Conservation (phyloP, 23 tunicate species). For the Diplosoma virens region DNA sequence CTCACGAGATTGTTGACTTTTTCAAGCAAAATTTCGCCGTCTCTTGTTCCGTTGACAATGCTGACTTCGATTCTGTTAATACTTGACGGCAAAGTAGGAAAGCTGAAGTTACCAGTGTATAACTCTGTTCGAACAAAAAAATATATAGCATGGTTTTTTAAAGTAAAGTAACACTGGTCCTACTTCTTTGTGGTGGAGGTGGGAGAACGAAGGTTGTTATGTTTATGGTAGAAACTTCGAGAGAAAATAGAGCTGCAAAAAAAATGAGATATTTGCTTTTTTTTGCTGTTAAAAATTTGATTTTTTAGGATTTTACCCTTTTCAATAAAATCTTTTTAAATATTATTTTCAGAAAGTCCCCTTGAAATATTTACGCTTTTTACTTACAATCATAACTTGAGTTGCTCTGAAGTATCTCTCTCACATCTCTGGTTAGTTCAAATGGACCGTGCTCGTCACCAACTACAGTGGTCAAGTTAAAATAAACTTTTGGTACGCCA, state of each 20-base stretch:
- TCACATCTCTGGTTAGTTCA: slow-evolving; percentile 33
- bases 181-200: not conserved
- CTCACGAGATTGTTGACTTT: not conserved
- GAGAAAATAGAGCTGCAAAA: not conserved
- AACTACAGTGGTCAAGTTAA: slow-evolving; percentile 25
- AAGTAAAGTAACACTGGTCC: not conserved
- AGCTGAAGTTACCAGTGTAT: slow-evolving; percentile 29
- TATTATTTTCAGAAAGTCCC: too few relatives aligned
- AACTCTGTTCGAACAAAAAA: not conserved
- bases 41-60: not conserved
- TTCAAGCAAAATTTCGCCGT: slow-evolving; percentile 1
- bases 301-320: too few relatives aligned
- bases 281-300: too few relatives aligned
- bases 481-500: slow-evolving; percentile 41
- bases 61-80: slow-evolving; percentile 6
- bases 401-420: not conserved
- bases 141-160: too few relatives aligned
- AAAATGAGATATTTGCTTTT: not conserved
- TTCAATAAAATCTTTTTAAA: too few relatives aligned
- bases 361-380: too few relatives aligned
- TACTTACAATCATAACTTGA: not conserved
- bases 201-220: not conserved
- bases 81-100: slow-evolving; percentile 1
- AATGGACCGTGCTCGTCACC: slow-evolving; percentile 76
- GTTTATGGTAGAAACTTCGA: slow-evolving; percentile 2